Evolutionary conservation across 2,113 vertebrate species (phyloP).

Genomic region (Castor canadensis): DNA sequence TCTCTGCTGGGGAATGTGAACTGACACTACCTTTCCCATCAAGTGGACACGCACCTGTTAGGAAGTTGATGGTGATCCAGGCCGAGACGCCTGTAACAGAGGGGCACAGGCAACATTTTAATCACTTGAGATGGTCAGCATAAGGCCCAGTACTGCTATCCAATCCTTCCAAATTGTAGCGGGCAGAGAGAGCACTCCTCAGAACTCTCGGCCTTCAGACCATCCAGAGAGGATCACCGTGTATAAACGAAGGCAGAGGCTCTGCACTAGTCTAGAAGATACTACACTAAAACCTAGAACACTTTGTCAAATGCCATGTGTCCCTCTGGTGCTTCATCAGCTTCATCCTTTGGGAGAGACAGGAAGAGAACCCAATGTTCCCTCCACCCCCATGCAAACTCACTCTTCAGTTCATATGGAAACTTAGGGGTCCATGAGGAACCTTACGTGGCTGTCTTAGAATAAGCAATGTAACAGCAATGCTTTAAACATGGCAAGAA

Average conservation of each 20-base stretch:
- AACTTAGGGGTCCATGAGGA: not conserved
- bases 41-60: constrained; percentile 87
- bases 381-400: not conserved
- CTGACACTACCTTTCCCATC: not conserved
- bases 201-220: not conserved
- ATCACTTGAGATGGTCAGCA: not conserved
- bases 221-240: accelerated
- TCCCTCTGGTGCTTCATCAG: not conserved
- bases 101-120: not conserved
- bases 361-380: not conserved
- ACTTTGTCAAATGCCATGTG: not conserved
- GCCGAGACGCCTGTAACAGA: constrained; percentile 91
- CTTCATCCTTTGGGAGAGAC: not conserved
- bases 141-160: not conserved
- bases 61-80: constrained; percentile 97
- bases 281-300: not conserved
- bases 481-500: not conserved
- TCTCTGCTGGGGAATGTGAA: too few species aligned
- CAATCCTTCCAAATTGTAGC: not conserved
- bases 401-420: not conserved
- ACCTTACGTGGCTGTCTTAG: not conserved
- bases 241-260: not conserved
- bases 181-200: not conserved
- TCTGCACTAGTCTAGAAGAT: not conserved
- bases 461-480: not conserved